phyloP scores from a whole-genome alignment of 2,888 invertebrate species.

The Hydroisotoma schaefferi region DNA sequence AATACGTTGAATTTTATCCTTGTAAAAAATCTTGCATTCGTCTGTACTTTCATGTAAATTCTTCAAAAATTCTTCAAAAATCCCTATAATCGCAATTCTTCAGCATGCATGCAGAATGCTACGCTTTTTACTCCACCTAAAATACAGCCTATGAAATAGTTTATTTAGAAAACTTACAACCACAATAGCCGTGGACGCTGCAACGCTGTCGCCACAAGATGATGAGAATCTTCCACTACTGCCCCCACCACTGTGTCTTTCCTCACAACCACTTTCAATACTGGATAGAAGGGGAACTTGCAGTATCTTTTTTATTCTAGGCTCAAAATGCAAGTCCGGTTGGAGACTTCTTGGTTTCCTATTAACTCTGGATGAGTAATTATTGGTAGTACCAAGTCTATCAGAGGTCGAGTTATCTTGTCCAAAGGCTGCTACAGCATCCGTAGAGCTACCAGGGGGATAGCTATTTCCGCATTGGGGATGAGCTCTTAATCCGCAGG shows the following conservation, averaged over 20 bases:
- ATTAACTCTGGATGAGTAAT: slow-evolving; percentile 21
- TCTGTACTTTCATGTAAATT: no score
- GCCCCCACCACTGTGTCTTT: slow-evolving; percentile 35
- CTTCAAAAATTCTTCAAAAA: no score
- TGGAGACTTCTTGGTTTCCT: slow-evolving; percentile 10
- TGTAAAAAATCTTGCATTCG: no score
- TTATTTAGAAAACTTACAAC: slow-evolving; percentile 44
- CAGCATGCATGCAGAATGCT: no score
- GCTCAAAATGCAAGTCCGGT: slow-evolving; percentile 28
- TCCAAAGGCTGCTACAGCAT: slow-evolving; percentile 13
- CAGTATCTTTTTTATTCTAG: slow-evolving; percentile 42
- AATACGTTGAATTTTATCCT: no score
- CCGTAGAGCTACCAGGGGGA: slow-evolving; percentile 27
- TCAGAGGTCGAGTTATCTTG: slow-evolving; percentile 9
- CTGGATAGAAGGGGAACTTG: slow-evolving; percentile 30
- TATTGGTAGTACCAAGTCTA: slow-evolving; percentile 11
- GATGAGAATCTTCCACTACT: slow-evolving; percentile 33
- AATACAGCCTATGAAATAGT: slow-evolving; percentile 19
- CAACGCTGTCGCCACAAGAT: slow-evolving; percentile 41
- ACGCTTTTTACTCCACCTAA: no score
- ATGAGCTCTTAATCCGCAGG: slow-evolving; percentile 40
- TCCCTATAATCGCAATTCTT: no score
- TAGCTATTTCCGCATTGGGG: slow-evolving; percentile 41
- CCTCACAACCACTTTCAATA: slow-evolving; percentile 32
- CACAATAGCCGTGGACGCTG: slow-evolving; percentile 42